Conservation (phyloP, 2,113 vertebrate species). For the Cavia aperea region DNA sequence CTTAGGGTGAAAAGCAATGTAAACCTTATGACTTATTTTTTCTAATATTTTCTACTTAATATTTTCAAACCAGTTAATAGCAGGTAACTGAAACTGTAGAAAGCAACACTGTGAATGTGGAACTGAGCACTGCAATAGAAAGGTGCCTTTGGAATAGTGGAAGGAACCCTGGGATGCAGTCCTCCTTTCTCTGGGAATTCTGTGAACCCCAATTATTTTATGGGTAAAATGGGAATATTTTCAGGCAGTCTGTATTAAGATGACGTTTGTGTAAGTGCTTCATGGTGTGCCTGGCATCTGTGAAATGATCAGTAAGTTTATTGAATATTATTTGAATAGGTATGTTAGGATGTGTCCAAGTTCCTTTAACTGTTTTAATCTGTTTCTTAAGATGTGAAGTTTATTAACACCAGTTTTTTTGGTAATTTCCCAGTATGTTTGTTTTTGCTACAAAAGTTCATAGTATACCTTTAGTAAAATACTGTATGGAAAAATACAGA, state of each 20-base stretch:
- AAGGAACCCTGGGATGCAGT: background rate
- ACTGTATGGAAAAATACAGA: background rate
- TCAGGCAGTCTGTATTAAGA: background rate
- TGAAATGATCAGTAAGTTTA: background rate
- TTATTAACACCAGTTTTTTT: background rate
- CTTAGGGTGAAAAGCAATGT: too few species aligned
- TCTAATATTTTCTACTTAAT: background rate
- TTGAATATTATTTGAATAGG: background rate
- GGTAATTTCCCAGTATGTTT: background rate
- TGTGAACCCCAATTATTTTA: background rate
- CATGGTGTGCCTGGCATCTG: too few species aligned
- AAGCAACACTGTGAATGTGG: background rate
- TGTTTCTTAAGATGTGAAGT: background rate
- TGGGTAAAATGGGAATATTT: background rate
- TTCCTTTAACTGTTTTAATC: background rate
- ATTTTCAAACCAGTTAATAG: background rate
- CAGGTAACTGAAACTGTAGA: background rate
- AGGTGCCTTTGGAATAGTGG: too few species aligned
- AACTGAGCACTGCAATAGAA: background rate
- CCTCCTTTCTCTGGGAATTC: background rate
- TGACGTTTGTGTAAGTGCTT: background rate
- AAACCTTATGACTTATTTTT: background rate
- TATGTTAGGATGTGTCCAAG: background rate
- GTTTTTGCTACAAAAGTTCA: background rate
- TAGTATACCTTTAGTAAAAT: background rate